phyloP scores from a whole-genome alignment of 2,113 vertebrate species.

The Gymnorhina tibicen region DNA sequence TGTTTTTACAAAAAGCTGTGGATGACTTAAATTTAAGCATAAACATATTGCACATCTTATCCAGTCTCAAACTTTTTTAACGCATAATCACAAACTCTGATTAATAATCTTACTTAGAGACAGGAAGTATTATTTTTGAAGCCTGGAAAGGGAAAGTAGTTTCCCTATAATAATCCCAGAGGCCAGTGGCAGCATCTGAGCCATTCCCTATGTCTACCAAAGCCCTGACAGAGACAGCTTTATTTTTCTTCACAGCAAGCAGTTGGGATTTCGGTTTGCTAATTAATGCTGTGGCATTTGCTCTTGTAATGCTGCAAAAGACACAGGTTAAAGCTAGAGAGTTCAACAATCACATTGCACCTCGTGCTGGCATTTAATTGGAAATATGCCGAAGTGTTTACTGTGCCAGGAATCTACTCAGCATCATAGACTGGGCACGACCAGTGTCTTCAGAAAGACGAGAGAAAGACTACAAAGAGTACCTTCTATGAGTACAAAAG shows the following conservation, averaged over 20 bases:
- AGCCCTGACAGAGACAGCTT: neutral
- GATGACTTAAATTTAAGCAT: neutral
- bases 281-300: neutral
- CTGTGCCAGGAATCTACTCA: neutral
- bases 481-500: neutral
- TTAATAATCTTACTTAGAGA: neutral
- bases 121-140: neutral
- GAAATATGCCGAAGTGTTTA: neutral
- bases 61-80: neutral
- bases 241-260: neutral
- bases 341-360: neutral
- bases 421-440: fast-evolving
- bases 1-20: neutral
- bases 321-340: neutral
- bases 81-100: neutral
- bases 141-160: neutral
- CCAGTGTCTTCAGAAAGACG: neutral
- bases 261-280: neutral
- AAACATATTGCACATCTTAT: neutral
- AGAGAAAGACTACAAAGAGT: neutral
- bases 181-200: neutral
- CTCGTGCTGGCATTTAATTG: neutral
- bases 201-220: neutral
- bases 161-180: neutral
- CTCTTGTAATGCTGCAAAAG: neutral